A percentile compares a stretch with the other conserved stretches of the same genome.
phyloP scores from a whole-genome alignment of 2,888 invertebrate genomes.

The Biston stratarius region DNA sequence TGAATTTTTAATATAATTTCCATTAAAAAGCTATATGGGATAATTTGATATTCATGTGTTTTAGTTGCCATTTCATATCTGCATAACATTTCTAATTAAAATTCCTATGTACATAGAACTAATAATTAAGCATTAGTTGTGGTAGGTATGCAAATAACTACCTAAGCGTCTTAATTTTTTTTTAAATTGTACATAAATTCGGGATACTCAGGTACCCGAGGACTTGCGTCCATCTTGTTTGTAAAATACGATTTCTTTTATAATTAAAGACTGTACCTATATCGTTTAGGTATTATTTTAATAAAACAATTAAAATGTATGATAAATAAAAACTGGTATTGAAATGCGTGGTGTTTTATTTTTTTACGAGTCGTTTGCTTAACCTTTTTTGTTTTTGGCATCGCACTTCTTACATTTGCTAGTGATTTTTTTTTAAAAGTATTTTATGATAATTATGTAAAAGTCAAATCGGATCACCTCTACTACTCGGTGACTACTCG shows the following conservation, averaged over 20 bases:
- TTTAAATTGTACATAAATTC: slow-evolving; percentile 43
- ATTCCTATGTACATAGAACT: slow-evolving; percentile 81
- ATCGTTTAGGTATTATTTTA: slow-evolving; percentile 69
- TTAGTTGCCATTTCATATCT: slow-evolving; percentile 24
- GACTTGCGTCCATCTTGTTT: slow-evolving; percentile 45
- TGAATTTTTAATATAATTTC: not conserved
- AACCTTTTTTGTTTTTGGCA: no score
- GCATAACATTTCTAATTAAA: slow-evolving; percentile 49
- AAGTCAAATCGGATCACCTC: no score
- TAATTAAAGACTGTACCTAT: slow-evolving; percentile 84
- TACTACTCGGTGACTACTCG: no score
- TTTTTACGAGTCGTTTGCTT: slow-evolving; percentile 6
- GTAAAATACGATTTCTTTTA: slow-evolving; percentile 65
- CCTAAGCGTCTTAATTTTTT: slow-evolving; percentile 17
- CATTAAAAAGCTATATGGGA: not conserved
- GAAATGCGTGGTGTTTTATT: slow-evolving; percentile 70
- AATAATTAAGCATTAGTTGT: slow-evolving; percentile 48
- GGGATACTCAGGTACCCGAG: slow-evolving; percentile 42
- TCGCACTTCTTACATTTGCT: no score
- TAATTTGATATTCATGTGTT: not conserved
- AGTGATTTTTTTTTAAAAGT: no score
- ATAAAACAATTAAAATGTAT: slow-evolving; percentile 83
- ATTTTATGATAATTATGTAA: no score
- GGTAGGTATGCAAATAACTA: slow-evolving; percentile 52
- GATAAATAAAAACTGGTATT: slow-evolving; percentile 80